Evolutionary conservation across 2,113 vertebrate genomes (phyloP).

Genomic region (Redunca redunca): DNA sequence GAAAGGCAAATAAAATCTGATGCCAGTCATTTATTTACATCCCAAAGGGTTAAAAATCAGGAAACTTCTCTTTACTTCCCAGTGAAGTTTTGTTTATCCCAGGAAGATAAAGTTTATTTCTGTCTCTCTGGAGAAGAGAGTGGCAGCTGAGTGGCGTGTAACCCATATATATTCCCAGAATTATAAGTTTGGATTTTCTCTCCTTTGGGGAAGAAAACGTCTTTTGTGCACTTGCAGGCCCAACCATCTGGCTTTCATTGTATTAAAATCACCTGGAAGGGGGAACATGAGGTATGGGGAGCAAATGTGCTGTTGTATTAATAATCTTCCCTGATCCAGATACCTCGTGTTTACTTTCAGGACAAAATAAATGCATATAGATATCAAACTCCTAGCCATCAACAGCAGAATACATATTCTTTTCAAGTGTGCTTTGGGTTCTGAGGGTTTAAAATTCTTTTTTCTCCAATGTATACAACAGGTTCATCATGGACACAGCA

Average conservation of each 20-base stretch:
- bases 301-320: not conserved
- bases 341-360: not conserved
- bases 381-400: not conserved
- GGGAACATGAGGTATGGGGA: not conserved
- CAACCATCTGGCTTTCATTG: not conserved
- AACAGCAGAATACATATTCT: not conserved
- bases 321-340: not conserved
- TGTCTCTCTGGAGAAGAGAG: not conserved
- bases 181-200: not conserved
- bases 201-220: not conserved
- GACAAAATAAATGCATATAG: not conserved
- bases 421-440: not conserved
- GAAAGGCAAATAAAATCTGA: not conserved
- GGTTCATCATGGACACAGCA: not conserved
- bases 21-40: not conserved
- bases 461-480: not conserved
- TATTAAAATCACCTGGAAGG: not conserved
- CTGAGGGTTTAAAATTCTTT: not conserved
- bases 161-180: not conserved
- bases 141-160: not conserved
- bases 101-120: not conserved
- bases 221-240: not conserved
- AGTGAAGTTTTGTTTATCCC: not conserved
- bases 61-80: not conserved
- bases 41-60: not conserved